Conservation (phyloP, 2,888 invertebrate genomes). For the Acleris holmiana region DNA sequence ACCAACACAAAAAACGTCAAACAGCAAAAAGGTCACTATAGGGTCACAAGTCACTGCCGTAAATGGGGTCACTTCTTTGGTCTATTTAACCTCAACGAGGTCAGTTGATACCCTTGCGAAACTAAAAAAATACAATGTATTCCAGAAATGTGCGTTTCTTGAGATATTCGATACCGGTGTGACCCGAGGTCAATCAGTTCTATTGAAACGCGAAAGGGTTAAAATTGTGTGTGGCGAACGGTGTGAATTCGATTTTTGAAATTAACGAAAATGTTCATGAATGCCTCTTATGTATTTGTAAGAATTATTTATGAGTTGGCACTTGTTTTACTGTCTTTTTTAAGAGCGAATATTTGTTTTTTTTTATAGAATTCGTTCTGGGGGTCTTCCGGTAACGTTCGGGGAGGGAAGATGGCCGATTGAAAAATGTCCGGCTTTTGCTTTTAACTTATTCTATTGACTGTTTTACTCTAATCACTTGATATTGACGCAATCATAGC, state of each 20-base stretch:
- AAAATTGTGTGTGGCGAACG: constrained; percentile 20
- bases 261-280: constrained; percentile 13
- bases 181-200: constrained; percentile 68
- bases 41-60: constrained; percentile 62
- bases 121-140: constrained; percentile 48
- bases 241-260: constrained; percentile 1
- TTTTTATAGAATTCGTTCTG: too few species aligned
- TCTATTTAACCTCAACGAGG: constrained; percentile 36
- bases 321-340: neutral
- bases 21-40: constrained; percentile 48
- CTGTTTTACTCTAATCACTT: too few species aligned
- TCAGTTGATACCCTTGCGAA: constrained; percentile 57
- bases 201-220: constrained; percentile 41
- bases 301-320: neutral
- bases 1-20: constrained; percentile 58
- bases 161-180: constrained; percentile 72
- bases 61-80: constrained; percentile 65
- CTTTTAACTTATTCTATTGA: too few species aligned
- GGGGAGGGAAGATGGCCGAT: too few species aligned
- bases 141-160: constrained; percentile 65
- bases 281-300: neutral
- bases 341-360: too few species aligned
- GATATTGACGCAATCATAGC: too few species aligned
- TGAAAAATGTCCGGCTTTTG: too few species aligned
- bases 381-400: too few species aligned